A percentile compares a stretch with the other conserved stretches of the same genome.
These are phyloP conservation scores for Ctenomys sociabilis DNA, from an alignment of 2,113 vertebrate genomes.

Conservation along the genomic window DNA sequence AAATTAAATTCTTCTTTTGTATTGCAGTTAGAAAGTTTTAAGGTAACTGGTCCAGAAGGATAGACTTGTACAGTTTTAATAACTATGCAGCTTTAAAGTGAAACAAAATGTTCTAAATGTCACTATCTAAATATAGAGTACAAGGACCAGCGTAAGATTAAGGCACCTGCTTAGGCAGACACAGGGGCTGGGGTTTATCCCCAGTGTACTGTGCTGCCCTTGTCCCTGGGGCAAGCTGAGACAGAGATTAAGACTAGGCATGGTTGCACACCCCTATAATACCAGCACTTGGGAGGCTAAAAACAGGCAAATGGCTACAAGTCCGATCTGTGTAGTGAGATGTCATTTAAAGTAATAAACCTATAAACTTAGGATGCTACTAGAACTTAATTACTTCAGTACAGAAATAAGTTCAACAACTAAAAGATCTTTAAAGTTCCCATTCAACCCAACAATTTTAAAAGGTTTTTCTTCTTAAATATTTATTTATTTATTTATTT, in stretches of 20 bases:
- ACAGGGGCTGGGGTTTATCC: no score
- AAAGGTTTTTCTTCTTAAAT: not conserved
- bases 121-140: constrained; percentile 49
- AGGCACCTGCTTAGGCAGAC: no score
- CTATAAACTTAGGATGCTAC: constrained; percentile 37
- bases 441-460: not conserved
- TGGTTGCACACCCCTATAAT: no score
- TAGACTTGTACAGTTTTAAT: not conserved
- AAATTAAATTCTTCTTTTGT: constrained; percentile 49
- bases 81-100: constrained; percentile 3
- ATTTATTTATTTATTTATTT: no score
- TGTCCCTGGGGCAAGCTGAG: no score
- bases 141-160: not conserved
- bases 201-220: no score
- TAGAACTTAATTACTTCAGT: constrained; percentile 30
- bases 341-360: constrained; percentile 38
- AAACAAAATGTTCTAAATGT: constrained; percentile 26
- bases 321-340: not conserved
- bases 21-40: not conserved
- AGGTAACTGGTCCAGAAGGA: constrained; percentile 1
- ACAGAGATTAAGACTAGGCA: no score
- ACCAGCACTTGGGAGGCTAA: no score
- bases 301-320: no score
- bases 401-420: not conserved
- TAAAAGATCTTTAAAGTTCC: not conserved